Conservation (phyloP, 2,888 invertebrate genomes). For the Ichneumon xanthorius region DNA sequence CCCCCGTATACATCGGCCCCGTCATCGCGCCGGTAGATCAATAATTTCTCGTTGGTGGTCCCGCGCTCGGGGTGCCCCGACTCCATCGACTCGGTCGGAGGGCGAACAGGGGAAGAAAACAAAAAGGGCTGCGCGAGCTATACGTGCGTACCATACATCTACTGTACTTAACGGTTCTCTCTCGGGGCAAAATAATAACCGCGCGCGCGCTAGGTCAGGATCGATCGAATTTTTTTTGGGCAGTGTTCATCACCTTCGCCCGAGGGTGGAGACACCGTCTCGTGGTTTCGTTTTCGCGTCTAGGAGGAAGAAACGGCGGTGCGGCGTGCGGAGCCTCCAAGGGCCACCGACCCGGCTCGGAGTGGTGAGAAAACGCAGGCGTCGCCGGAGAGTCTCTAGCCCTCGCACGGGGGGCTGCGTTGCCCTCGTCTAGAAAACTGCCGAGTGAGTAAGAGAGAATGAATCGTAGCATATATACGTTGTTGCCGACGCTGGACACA, state of each 20-base stretch:
- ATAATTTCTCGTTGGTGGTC: conserved; percentile 71
- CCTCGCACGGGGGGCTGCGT: conserved; percentile 39
- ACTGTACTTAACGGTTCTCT: neutral
- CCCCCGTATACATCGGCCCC: conserved; percentile 49
- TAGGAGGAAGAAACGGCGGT: neutral
- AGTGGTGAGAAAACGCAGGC: conserved; percentile 59
- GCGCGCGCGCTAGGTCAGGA: conserved; percentile 46
- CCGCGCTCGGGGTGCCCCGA: conserved; percentile 43
- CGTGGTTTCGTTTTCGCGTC: neutral
- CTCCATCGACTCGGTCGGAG: conserved; percentile 38
- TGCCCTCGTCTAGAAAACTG: conserved; percentile 36
- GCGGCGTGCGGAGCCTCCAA: conserved; percentile 5
- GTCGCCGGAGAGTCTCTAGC: conserved; percentile 30
- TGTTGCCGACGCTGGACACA: conserved; percentile 17
- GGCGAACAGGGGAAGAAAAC: conserved; percentile 9
- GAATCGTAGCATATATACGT: conserved; percentile 15
- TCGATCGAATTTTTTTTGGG: conserved; percentile 40
- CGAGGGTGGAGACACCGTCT: neutral
- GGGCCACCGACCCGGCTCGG: conserved; percentile 57
- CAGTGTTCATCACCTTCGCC: neutral
- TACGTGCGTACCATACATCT: neutral
- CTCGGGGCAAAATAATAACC: neutral
- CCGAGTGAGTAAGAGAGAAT: conserved; percentile 48
- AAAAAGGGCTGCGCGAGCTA: conserved; percentile 3
- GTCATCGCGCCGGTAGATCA: conserved; percentile 72